Evolutionary conservation across 2,797 vertebrate species (phyloP).

Genomic region (Sebastolobus altivelis): DNA sequence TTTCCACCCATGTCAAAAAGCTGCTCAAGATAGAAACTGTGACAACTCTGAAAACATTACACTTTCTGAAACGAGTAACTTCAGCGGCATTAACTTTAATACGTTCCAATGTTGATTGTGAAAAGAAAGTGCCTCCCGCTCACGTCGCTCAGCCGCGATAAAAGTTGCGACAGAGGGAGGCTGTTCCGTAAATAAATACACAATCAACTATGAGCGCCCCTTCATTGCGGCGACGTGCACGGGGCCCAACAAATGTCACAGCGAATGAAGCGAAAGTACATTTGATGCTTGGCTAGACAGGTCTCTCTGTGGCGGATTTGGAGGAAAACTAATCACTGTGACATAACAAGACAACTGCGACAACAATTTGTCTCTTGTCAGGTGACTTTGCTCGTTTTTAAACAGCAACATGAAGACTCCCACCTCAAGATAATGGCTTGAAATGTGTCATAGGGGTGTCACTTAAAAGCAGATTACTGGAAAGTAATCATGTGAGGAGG

Average conservation of each 20-base stretch:
- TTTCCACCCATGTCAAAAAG: slow-evolving; percentile 11
- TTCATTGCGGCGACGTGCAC: slow-evolving; percentile 56
- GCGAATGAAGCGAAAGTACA: slow-evolving; percentile 69
- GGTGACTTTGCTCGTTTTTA: slow-evolving; percentile 77
- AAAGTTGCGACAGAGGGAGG: slow-evolving; percentile 55
- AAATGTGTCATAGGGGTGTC: slow-evolving; percentile 87
- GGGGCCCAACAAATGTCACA: slow-evolving; percentile 63
- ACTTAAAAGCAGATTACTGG: slow-evolving; percentile 87
- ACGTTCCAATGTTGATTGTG: slow-evolving; percentile 37
- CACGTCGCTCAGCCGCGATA: slow-evolving; percentile 60
- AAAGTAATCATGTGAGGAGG: slow-evolving; percentile 81
- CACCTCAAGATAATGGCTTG: slow-evolving; percentile 84
- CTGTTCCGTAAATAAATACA: slow-evolving; percentile 71
- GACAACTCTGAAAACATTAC: slow-evolving; percentile 41
- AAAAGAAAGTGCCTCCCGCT: slow-evolving; percentile 45
- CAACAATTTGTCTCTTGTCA: slow-evolving; percentile 82
- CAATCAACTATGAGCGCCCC: slow-evolving; percentile 62
- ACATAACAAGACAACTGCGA: slow-evolving; percentile 81
- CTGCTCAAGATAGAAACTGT: slow-evolving; percentile 17
- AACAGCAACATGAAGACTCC: slow-evolving; percentile 78
- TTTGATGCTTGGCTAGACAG: slow-evolving; percentile 72
- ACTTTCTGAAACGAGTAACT: slow-evolving; percentile 48
- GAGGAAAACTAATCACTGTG: slow-evolving; percentile 76
- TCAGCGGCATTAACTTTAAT: slow-evolving; percentile 57
- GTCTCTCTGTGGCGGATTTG: slow-evolving; percentile 67